phyloP scores from a whole-genome alignment of 2,888 invertebrate genomes.

The Synergus umbraculus region DNA sequence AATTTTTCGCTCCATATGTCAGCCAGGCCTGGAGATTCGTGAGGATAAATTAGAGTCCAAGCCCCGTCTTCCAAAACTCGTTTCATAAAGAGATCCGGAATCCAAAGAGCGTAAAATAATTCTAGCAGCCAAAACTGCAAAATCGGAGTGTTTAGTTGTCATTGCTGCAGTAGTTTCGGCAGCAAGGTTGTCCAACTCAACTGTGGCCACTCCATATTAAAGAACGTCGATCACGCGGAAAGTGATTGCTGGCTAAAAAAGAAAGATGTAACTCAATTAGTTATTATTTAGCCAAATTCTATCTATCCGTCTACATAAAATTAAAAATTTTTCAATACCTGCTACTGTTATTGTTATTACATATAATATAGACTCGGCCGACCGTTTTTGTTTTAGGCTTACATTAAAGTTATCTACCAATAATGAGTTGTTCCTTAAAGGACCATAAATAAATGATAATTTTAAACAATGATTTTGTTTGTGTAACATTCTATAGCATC shows the following conservation, averaged over 20 bases:
- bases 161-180: conserved; percentile 99
- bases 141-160: conserved; percentile 98
- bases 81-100: conserved; percentile 98
- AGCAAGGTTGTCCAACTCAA: conserved; percentile 97
- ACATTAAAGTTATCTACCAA: too few species aligned
- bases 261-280: background rate
- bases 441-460: too few species aligned
- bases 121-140: conserved; percentile 93
- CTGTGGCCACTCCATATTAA: conserved; percentile 97
- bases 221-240: conserved; percentile 96
- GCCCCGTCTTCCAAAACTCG: conserved; percentile 89
- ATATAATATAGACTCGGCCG: too few species aligned
- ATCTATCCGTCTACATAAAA: too few species aligned
- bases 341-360: too few species aligned
- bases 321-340: too few species aligned
- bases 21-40: conserved; percentile 91
- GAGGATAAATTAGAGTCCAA: conserved; percentile 99
- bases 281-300: too few species aligned
- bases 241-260: conserved; percentile 86
- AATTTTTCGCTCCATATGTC: conserved; percentile 98
- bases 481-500: too few species aligned
- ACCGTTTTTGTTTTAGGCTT: too few species aligned
- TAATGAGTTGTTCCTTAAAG: too few species aligned
- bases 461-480: too few species aligned
- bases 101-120: conserved; percentile 98